Conservation (phyloP, 2,888 invertebrate species). For the Tetragonisca angustula region DNA sequence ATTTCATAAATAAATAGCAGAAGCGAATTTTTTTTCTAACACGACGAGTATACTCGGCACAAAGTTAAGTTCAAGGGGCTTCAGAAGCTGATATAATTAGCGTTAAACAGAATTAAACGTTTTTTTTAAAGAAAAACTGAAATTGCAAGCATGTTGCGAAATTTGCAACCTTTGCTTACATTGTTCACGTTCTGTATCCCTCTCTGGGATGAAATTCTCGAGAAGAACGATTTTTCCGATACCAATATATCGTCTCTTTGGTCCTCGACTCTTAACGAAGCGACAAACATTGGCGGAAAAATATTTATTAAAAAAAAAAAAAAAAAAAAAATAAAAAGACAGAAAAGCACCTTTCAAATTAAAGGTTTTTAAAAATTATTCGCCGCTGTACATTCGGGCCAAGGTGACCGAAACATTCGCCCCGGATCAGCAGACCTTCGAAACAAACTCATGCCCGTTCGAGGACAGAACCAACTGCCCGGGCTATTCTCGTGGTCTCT, state of each 20-base stretch:
- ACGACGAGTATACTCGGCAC: not conserved
- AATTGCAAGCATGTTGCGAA: not conserved
- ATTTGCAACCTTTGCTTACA: no score
- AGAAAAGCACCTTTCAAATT: not conserved
- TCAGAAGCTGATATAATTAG: not conserved
- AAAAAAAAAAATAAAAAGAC: no score
- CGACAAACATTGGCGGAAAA: not conserved
- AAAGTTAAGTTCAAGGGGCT: no score
- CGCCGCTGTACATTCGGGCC: not conserved
- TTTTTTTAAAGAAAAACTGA: not conserved
- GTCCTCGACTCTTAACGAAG: no score
- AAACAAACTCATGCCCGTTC: not conserved
- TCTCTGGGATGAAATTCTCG: no score
- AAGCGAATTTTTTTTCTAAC: not conserved
- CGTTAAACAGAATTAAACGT: not conserved
- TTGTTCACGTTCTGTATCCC: not conserved
- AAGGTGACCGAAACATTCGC: not conserved
- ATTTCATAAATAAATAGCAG: no score
- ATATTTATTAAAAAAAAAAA: not conserved
- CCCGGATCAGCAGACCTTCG: not conserved
- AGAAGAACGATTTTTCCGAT: no score
- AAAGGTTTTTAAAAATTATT: not conserved
- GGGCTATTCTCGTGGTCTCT: not conserved
- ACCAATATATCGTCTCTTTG: no score
- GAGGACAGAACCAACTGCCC: constrained; percentile 6